Evolutionary conservation across 2,888 invertebrate species (phyloP), one percentile per base, ranked within the genome.

Genomic region (Trimorus sp.): DNA sequence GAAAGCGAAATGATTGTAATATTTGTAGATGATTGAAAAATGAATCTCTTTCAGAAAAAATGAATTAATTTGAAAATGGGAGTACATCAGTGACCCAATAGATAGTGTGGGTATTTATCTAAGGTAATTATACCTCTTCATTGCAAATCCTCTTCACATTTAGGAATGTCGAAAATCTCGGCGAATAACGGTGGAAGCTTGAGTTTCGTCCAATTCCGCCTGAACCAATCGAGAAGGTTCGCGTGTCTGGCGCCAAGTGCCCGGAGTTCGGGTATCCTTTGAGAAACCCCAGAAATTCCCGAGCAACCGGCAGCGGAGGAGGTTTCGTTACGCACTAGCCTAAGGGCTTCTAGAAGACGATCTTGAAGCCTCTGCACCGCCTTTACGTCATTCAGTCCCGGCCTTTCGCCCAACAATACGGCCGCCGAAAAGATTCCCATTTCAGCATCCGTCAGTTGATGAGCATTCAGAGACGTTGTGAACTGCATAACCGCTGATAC

Each of bases 161-260:
- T 97, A 85, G 98, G 97, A 92, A 99, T 98, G 94, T 99, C 98
- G 93, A 98, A 99, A 88, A 98, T 98, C 93, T 99, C 99, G 45
- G 98, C 96, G 92, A 98, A 99, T 71, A 99, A 94, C 3, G 98
- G 98, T 59, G 98, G 98, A 87, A 98, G 94, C 83, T 96, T 94
- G 78, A 97, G 94, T 88, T 95, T 95, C 78, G 94, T 94, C 98
- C 98, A 98, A 92, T 96, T 95, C 88, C 95, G 94, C 86, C 98
- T 95, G 93, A 97, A 98, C 98, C 98, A 99, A 91, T 95, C 95
- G 88, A 98, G 93, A 88, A 97, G 95, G 85, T 96, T 95, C 86
- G 95, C 94, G 92, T 98, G 98, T 85, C 96, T 95, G 56, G 94
- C 93, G 42, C 98, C 97, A 69, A 99, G 93, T 42, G 95, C 94